Evolutionary conservation across 2,888 invertebrate species (phyloP), one percentile per base, ranked within the genome.

Genomic region (Leucania comma): DNA sequence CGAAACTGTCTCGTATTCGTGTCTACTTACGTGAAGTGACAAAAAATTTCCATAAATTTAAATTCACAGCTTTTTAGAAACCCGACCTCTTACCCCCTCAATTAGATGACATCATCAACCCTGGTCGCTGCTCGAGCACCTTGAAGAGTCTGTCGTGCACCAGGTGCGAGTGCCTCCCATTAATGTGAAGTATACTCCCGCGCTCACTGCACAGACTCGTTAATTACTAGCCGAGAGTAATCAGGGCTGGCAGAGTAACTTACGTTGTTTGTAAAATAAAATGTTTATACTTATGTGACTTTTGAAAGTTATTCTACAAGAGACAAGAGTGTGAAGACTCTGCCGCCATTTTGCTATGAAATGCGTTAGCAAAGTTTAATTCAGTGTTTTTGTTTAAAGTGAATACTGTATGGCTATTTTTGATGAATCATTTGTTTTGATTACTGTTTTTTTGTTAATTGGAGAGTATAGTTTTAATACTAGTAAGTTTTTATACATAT

Each of bases 201-300:
- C 59, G 60, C 66, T 54, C 72, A 10, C 12, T 61, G 78, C 24
- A 48, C 65, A 60, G 66, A 71, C 78, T 81, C 68, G 62, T 82
- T 83, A 83, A 82, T 82, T 83, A 82, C 69, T 76, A 50, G 72
- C 57, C 63, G 72, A 48, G 8, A 59, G 61, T 74, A 46, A 56
- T 9, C 42, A 83, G 83, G 82, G 82, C 29, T 82, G 81, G 9
- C 57, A 67, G 4, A 64, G 17, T 4, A 54, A 6, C 32, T 56
- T 24, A 14, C 17, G 1, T n/a, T 20, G 4, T 20, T 8, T 2
- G 26, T 32, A n/a, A 38, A 48, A 17, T 29, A 5, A 14, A 51
- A 51, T 9, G 20, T n/a, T 66, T 1, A 20, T n/a, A 29, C 10
- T 29, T 50, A 6, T 24, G 2, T 12, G 56, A 2, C n/a, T 38